A percentile compares a stretch with the other conserved stretches of the same genome.
phyloP scores from a whole-genome alignment of 35 echinoderm and acorn worm genomes.

The Holothuria glaberrima region DNA sequence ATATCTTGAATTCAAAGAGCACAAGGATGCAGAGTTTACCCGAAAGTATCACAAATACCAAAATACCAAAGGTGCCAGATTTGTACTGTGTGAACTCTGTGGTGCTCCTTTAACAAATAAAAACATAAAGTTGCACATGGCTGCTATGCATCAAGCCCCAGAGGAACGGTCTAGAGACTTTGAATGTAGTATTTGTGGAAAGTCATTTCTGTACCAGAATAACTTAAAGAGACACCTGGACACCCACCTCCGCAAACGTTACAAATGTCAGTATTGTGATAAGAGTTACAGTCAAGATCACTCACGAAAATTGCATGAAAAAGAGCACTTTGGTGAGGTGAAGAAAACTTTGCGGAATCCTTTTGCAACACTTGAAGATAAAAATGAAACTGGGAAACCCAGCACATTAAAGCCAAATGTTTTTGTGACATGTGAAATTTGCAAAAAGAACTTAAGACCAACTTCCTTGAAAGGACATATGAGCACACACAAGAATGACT shows the following conservation, averaged over 20 bases:
- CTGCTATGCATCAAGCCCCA: slow-evolving; percentile 20
- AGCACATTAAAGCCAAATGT: neutral
- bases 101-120: slow-evolving; percentile 38
- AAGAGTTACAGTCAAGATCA: slow-evolving; percentile 58
- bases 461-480: slow-evolving; percentile 21
- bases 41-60: slow-evolving; percentile 49
- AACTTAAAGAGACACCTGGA: slow-evolving; percentile 48
- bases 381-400: neutral
- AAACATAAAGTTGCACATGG: slow-evolving; percentile 42
- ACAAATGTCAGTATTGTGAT: slow-evolving; percentile 30
- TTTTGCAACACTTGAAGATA: slow-evolving; percentile 5
- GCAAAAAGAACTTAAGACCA: slow-evolving; percentile 14
- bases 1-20: slow-evolving; percentile 6
- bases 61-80: slow-evolving; percentile 23
- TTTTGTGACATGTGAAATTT: slow-evolving; percentile 23
- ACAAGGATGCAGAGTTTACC: slow-evolving; percentile 37
- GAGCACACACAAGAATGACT: slow-evolving; percentile 31
- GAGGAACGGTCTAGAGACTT: slow-evolving; percentile 17
- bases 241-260: slow-evolving; percentile 20
- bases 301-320: slow-evolving; percentile 29
- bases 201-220: neutral
- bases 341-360: slow-evolving; percentile 32
- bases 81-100: slow-evolving; percentile 44
- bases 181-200: slow-evolving; percentile 19
- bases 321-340: slow-evolving; percentile 3